Conservation (phyloP, 1,140 invertebrate genomes). For the Tenebrio molitor region DNA sequence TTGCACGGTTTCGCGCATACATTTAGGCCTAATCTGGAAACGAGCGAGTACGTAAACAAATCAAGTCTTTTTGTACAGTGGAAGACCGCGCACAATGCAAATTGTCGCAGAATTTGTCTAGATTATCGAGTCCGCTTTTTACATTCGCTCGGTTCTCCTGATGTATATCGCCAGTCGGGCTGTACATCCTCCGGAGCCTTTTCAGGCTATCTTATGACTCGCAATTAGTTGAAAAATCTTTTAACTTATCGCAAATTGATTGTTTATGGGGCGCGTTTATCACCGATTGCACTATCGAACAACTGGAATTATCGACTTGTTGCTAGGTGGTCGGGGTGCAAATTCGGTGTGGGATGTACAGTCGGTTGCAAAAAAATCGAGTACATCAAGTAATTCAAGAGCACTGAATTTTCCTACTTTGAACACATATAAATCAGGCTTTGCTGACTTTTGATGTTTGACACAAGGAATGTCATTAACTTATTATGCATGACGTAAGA, state of each 20-base stretch:
- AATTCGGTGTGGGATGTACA: too few relatives aligned
- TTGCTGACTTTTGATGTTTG: too few relatives aligned
- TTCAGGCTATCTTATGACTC: slow-evolving; percentile 51
- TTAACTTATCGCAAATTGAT: slow-evolving; percentile 50
- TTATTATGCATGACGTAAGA: too few relatives aligned
- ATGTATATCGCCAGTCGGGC: slow-evolving; percentile 53
- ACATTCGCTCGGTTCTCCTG: slow-evolving; percentile 54
- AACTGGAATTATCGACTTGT: neutral
- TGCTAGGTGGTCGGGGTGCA: too few relatives aligned
- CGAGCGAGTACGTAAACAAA: slow-evolving; percentile 63
- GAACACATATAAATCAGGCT: too few relatives aligned
- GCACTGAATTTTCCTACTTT: too few relatives aligned
- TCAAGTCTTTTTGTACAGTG: slow-evolving; percentile 54
- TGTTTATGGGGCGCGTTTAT: slow-evolving; percentile 42
- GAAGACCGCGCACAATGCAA: slow-evolving; percentile 64
- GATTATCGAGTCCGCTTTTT: slow-evolving; percentile 62
- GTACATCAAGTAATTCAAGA: too few relatives aligned
- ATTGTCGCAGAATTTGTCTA: slow-evolving; percentile 66
- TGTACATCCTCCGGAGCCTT: slow-evolving; percentile 9
- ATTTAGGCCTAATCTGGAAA: slow-evolving; percentile 63
- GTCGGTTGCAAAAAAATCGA: too few relatives aligned
- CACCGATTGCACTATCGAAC: neutral
- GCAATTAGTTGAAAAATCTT: slow-evolving; percentile 53
- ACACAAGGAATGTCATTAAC: too few relatives aligned
- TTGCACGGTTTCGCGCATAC: slow-evolving; percentile 59